Conservation (phyloP, 1,140 invertebrate genomes). For the Daktulosphaira vitifoliae region DNA sequence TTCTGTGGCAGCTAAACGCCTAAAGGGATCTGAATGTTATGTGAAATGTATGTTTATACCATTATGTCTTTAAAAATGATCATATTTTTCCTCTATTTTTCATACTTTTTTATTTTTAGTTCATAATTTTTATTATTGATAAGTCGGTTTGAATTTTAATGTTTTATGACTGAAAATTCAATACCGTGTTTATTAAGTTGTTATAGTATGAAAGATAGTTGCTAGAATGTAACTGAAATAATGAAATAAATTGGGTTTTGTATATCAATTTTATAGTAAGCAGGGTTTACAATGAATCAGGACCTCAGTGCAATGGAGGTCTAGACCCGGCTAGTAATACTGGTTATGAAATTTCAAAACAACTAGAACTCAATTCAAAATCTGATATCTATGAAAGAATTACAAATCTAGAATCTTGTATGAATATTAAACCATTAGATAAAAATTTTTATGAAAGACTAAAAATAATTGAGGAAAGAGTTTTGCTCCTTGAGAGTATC, state of each 20-base stretch:
- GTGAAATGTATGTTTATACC: conserved; percentile 15
- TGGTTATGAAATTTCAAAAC: not conserved
- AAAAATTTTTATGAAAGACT: conserved; percentile 4
- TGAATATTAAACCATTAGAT: not conserved
- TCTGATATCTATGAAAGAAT: conserved; percentile 13
- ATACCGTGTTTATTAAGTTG: no score
- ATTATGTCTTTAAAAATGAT: no score
- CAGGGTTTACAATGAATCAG: not conserved
- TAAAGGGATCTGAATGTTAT: conserved; percentile 12
- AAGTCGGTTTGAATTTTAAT: no score
- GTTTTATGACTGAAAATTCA: no score
- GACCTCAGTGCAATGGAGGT: not conserved
- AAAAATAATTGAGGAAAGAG: conserved; percentile 4
- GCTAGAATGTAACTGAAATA: no score
- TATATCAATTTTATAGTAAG: not conserved
- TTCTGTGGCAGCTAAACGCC: conserved; percentile 3
- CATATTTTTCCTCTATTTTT: no score
- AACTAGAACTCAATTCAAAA: not conserved
- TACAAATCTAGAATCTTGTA: conserved; percentile 17
- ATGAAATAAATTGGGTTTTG: no score
- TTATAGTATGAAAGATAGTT: no score
- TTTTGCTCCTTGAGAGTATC: not conserved
- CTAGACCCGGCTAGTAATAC: not conserved
- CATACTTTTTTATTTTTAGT: no score
- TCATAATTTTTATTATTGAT: no score